Evolutionary conservation across 2,797 vertebrate species (phyloP).

Genomic region (Crenichthys baileyi): DNA sequence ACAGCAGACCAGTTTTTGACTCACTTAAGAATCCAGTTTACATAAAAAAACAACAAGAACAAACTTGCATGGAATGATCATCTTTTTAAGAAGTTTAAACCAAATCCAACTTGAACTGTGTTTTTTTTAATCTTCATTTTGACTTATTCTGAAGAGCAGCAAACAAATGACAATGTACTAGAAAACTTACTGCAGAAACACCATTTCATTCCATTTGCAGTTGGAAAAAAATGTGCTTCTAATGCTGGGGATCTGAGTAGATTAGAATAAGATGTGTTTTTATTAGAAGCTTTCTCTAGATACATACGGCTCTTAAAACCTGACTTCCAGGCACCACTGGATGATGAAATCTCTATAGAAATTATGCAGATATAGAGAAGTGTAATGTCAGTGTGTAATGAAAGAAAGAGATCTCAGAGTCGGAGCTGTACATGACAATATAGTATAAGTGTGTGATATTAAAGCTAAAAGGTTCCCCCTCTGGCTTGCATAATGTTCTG

Average conservation of each 20-base stretch:
- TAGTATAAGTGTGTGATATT: constrained; percentile 55
- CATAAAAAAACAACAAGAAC: neutral
- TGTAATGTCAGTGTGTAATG: constrained; percentile 22
- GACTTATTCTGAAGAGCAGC: constrained; percentile 11
- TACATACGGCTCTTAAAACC: constrained; percentile 37
- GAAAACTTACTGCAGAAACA: constrained; percentile 6
- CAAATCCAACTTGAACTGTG: constrained; percentile 20
- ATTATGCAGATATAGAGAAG: constrained; percentile 27
- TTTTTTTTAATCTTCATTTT: constrained; percentile 26
- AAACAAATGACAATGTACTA: constrained; percentile 24
- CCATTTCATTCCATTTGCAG: constrained; percentile 33
- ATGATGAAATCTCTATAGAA: constrained; percentile 39
- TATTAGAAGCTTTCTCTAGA: constrained; percentile 26
- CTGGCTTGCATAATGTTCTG: constrained; percentile 61
- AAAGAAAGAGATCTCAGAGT: constrained; percentile 33
- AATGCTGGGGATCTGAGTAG: neutral
- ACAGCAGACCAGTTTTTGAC: neutral
- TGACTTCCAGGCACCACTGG: constrained; percentile 9
- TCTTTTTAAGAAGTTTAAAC: constrained; percentile 15
- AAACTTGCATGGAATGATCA: constrained; percentile 16
- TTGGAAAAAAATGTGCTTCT: constrained; percentile 24
- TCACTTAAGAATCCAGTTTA: neutral
- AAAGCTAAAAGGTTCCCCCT: constrained; percentile 53
- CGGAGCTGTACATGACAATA: constrained; percentile 40
- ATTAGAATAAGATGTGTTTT: constrained; percentile 32